Percentiles rank a stretch among this genome's conserved stretches.
Evolutionary conservation across 2,888 invertebrate species (phyloP).

Genomic region (Phalangium opilio): DNA sequence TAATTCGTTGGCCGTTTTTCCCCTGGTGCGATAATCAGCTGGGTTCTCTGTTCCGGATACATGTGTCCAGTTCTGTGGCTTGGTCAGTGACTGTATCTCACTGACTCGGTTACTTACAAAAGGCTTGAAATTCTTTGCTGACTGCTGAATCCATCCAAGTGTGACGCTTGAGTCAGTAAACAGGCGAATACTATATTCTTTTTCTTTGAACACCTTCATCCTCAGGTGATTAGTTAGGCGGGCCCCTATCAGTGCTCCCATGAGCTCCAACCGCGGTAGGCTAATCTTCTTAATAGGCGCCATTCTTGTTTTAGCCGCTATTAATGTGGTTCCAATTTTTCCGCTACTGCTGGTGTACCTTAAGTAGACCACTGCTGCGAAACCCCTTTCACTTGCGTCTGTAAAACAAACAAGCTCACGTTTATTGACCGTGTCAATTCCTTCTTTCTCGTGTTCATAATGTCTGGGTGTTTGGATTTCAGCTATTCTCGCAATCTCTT

Average conservation of each 20-base stretch:
- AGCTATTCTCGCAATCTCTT: too few relatives aligned
- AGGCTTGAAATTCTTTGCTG: background rate
- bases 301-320: conserved; percentile 2
- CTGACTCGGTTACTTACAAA: conserved; percentile 1
- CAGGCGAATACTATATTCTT: too few relatives aligned
- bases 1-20: background rate
- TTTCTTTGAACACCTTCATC: background rate
- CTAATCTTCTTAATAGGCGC: conserved; percentile 1
- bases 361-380: background rate
- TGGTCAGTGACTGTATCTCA: background rate
- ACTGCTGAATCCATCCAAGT: background rate
- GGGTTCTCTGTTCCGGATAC: background rate
- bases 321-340: background rate
- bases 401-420: background rate
- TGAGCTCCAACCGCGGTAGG: conserved; percentile 1
- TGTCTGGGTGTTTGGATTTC: too few relatives aligned
- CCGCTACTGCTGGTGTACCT: background rate
- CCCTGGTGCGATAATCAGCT: background rate
- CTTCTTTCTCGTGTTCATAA: too few relatives aligned
- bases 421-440: too few relatives aligned
- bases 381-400: conserved; percentile 2
- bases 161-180: background rate
- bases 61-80: conserved; percentile 1
- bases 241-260: background rate
- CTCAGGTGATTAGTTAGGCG: background rate